Evolutionary conservation across 2,797 vertebrate species (phyloP).

Genomic region (Lacerta bilineata): DNA sequence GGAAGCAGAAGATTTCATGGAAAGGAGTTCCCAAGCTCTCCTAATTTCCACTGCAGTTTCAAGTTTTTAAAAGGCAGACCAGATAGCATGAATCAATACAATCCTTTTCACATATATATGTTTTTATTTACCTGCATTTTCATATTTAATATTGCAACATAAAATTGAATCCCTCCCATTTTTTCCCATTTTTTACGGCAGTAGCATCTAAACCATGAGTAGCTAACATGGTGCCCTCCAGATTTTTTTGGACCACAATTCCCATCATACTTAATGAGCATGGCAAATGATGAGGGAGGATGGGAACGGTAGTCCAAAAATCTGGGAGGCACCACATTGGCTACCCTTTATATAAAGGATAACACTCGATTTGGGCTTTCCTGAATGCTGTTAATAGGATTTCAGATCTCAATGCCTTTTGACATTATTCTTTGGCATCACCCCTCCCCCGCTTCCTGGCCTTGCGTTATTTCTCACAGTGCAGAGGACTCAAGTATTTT

Average conservation of each 20-base stretch:
- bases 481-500: background rate
- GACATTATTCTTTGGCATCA: background rate
- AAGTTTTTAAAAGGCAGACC: background rate
- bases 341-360: background rate
- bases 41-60: background rate
- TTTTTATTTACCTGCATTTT: background rate
- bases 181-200: background rate
- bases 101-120: background rate
- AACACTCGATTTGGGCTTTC: background rate
- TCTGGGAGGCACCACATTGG: too few relatives aligned
- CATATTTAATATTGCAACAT: background rate
- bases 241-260: background rate
- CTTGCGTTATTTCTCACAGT: conserved; percentile 27
- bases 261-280: too few relatives aligned
- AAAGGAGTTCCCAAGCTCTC: background rate
- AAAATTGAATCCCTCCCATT: background rate
- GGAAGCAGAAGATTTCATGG: background rate
- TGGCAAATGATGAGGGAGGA: too few relatives aligned
- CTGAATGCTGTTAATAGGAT: conserved; percentile 2
- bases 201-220: background rate
- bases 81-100: too few relatives aligned
- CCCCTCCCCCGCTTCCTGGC: background rate
- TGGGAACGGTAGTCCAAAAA: too few relatives aligned
- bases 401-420: background rate
- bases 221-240: too few relatives aligned